A percentile compares a stretch with the other conserved stretches of the same genome.
Evolutionary conservation across 1,140 invertebrate genomes (phyloP).

Genomic region (Tetranychus urticae): DNA sequence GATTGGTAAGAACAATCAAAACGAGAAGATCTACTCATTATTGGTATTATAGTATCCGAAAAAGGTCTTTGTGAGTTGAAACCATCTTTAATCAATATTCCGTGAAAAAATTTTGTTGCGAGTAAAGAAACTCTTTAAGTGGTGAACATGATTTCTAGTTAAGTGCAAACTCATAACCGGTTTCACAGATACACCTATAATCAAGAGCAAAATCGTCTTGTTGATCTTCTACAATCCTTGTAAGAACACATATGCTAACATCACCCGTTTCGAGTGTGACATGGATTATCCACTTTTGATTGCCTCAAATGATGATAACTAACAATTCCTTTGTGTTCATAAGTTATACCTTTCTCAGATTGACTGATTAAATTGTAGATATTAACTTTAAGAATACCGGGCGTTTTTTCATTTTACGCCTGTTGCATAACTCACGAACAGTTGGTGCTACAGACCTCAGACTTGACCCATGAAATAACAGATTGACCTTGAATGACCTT

Average conservation of each 20-base stretch:
- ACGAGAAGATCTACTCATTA: slow-evolving; percentile 60
- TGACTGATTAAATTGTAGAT: slow-evolving; percentile 46
- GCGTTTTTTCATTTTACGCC: no score
- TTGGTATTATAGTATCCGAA: slow-evolving; percentile 60
- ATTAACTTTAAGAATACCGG: slow-evolving; percentile 68
- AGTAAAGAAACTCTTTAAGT: slow-evolving; percentile 80
- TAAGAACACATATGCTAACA: slow-evolving; percentile 82
- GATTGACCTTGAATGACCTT: no score
- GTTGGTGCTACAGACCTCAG: no score
- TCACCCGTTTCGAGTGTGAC: slow-evolving; percentile 60
- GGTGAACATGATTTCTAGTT: slow-evolving; percentile 58
- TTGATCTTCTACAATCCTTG: slow-evolving; percentile 1
- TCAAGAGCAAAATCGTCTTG: slow-evolving; percentile 44
- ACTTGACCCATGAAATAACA: no score
- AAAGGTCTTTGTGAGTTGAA: slow-evolving; percentile 29
- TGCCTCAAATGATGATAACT: slow-evolving; percentile 53
- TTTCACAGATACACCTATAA: slow-evolving; percentile 77
- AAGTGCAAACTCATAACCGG: slow-evolving; percentile 49
- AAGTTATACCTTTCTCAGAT: slow-evolving; percentile 39
- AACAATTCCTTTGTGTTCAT: slow-evolving; percentile 60
- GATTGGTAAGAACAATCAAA: slow-evolving; percentile 85
- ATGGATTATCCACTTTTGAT: slow-evolving; percentile 46
- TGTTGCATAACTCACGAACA: no score
- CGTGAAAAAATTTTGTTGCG: slow-evolving; percentile 86
- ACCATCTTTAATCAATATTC: slow-evolving; percentile 56